Base-by-base conservation (phyloP, 2,113 vertebrate species). In the Lepisosteus oculatus region DNA sequence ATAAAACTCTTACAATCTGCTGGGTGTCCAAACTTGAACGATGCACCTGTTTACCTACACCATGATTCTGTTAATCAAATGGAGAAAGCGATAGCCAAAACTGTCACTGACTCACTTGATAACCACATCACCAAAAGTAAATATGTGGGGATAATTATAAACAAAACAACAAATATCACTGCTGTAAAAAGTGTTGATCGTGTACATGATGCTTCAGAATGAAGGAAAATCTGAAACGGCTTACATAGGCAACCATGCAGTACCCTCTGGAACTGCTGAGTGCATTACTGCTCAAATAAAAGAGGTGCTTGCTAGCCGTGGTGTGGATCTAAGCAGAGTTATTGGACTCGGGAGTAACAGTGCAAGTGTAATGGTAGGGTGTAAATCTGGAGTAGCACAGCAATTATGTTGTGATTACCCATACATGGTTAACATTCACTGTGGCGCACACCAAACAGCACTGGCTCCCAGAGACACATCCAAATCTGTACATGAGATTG, bases 21-120 rank as follows among this genome's bases (percentile, higher is more conserved):
- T 29, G n/a, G 57, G 56, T 71, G 69, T 71, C 69, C 69, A 44
- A 71, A 71, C 69, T 15, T 71, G 41, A 71, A 71, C 69, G 62
- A 57, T 63, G 69, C 57, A 71, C 69, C 61, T 43, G 62, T 43
- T 14, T 71, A 51, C 57, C 61, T 57, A 14, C 69, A 71, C 59
- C 69, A 62, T 47, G 69, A 71, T 15, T 62, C 69, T 43, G 69
- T 62, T 41, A 71, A n/a, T 64, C 51, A 72, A n/a, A 71, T 65
- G 61, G 51, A 55, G 70, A 61, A 65, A n/a, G 70, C 62, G 13
- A 61, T 65, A 55, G 62, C 70, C 15, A 51, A 11, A 43, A 71
- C 69, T 57, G 29, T 71, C 61, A 71, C 69, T 57, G 17, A 13
- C 15, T 43, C 69, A 14, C 11, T 71, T 8, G 29, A 71, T 55